Evolutionary conservation across 1,140 invertebrate species (phyloP), one percentile per base, ranked within the genome.

Genomic region (Drosophila sp.): DNA sequence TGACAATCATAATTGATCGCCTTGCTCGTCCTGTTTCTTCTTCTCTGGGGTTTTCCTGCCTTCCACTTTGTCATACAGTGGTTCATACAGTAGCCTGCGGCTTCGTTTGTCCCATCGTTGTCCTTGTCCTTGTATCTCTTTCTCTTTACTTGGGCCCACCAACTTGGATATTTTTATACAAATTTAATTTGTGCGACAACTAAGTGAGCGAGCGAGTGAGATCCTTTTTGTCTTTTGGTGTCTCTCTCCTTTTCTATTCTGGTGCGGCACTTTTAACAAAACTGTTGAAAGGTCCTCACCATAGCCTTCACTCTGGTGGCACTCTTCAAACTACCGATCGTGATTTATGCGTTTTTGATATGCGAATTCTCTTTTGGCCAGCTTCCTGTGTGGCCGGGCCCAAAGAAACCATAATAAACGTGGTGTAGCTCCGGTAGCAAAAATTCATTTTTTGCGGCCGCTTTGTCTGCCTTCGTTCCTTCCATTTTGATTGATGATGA

Each of bases 291-390:
- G 85, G 75, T 65, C 56, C 57, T 66, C 57, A 70, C 80, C 76
- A 47, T 41, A 63, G 33, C 61, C 6, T 47, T 64, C 60, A 60
- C 30, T 56, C 40, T 38, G 8, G 44, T 29, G 60, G 35, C 10
- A 38, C 35, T 38, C 35, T 38, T 38, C 35, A 17, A 38, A 1
- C 44, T 47, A 57, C 70, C 40, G 17, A 47, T 57, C n/a, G 69
- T 91, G 89, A 91, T 91, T 91, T 91, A 91, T 91, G 81, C 68
- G 70, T 83, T 90, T 89, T 91, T 81, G 89, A 91, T 91, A 76
- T 86, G 82, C 82, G 79, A 85, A 81, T 80, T 68, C 25, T 54
- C 25, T 58, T 54, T 23, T 30, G 23, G 33, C 56, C 65, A 55
- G 76, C 79, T 89, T 89, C 84, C 85, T 87, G 84, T 89, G 84